phyloP scores from a whole-genome alignment of 1,140 invertebrate genomes.

The Drosophila tropicalis region DNA sequence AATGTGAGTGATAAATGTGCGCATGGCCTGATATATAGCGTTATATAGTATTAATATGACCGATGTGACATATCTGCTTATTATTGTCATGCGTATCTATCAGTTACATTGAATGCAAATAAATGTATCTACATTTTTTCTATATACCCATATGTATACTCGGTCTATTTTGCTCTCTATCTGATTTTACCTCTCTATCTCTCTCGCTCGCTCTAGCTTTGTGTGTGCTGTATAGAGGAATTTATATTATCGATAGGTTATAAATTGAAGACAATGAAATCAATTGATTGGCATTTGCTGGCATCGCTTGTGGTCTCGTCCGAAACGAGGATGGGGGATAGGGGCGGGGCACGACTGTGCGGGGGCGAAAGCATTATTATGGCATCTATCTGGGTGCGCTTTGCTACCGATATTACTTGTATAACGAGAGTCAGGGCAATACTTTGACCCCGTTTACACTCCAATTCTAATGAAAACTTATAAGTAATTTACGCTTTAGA shows the following conservation, averaged over 20 bases:
- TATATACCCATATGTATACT: not conserved
- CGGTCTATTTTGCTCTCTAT: conserved; percentile 49
- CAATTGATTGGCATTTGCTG: conserved; percentile 76
- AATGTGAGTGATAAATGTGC: conserved; percentile 29
- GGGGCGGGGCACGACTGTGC: not conserved
- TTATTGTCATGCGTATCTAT: conserved; percentile 61
- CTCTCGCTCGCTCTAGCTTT: conserved; percentile 28
- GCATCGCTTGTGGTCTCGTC: conserved; percentile 32
- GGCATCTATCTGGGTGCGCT: conserved; percentile 42
- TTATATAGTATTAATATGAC: conserved; percentile 42
- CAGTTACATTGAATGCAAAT: conserved; percentile 47
- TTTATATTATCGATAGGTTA: conserved; percentile 80
- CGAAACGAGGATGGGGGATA: conserved; percentile 3
- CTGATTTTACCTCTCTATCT: not conserved
- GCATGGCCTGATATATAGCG: conserved; percentile 11
- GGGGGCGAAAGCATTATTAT: conserved; percentile 36
- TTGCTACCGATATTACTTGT: conserved; percentile 51
- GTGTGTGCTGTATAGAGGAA: conserved; percentile 52
- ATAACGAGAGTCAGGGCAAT: conserved; percentile 32
- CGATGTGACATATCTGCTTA: conserved; percentile 59
- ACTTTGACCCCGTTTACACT: conserved; percentile 71
- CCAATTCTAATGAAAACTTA: conserved; percentile 12
- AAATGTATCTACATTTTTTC: conserved; percentile 42
- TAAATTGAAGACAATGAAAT: conserved; percentile 82
- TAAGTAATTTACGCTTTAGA: conserved; percentile 24